A percentile compares a stretch with the other conserved stretches of the same genome.
Evolutionary conservation across 2,797 vertebrate species (phyloP).

Genomic region (Fistularia commersonii): DNA sequence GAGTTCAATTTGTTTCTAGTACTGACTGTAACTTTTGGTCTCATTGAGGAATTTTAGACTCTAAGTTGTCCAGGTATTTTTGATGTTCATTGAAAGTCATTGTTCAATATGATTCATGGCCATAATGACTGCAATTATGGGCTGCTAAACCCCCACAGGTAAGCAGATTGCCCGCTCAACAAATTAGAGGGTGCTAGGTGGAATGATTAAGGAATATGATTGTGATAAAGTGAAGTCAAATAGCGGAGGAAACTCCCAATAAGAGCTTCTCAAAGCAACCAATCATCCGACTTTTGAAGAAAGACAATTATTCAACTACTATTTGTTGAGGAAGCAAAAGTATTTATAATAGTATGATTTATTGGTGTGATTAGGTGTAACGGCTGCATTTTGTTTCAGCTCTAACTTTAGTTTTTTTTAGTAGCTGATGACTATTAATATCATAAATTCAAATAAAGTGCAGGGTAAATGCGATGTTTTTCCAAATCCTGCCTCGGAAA

Average conservation of each 20-base stretch:
- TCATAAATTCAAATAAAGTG: too few relatives aligned
- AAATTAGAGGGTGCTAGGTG: slow-evolving; percentile 51
- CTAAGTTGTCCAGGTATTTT: slow-evolving; percentile 32
- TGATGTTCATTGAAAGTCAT: slow-evolving; percentile 41
- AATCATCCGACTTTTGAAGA: slow-evolving; percentile 16
- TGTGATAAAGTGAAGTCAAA: slow-evolving; percentile 28
- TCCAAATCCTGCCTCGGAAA: too few relatives aligned
- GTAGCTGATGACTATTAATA: too few relatives aligned
- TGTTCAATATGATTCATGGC: slow-evolving; percentile 50
- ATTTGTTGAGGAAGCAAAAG: too few relatives aligned
- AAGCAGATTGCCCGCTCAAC: slow-evolving; percentile 42
- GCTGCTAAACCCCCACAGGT: slow-evolving; percentile 37
- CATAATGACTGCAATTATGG: slow-evolving; percentile 60
- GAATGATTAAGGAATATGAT: slow-evolving; percentile 48
- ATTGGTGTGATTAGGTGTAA: too few relatives aligned
- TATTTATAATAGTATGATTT: too few relatives aligned
- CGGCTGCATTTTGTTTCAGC: too few relatives aligned
- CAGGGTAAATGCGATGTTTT: too few relatives aligned
- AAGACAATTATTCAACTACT: too few relatives aligned
- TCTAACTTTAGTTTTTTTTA: too few relatives aligned
- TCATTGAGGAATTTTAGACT: slow-evolving; percentile 28
- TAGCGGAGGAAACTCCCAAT: slow-evolving; percentile 5
- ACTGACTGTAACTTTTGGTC: slow-evolving; percentile 29
- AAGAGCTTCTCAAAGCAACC: slow-evolving; percentile 25
- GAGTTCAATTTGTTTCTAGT: slow-evolving; percentile 3